phyloP scores from a whole-genome alignment of 2,888 invertebrate genomes.

The Erpobdella octoculata region DNA sequence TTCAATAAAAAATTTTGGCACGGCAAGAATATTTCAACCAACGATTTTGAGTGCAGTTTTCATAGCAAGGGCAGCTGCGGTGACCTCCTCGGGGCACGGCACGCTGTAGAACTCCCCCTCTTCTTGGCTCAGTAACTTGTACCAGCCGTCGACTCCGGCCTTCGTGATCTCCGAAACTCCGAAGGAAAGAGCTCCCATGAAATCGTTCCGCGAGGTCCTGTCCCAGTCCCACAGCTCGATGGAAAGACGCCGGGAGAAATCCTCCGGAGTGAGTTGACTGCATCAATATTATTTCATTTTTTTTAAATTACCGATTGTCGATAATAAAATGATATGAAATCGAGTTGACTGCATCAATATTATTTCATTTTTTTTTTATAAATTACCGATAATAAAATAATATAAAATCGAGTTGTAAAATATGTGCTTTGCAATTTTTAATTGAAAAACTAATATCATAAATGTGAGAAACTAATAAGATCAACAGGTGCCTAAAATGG shows the following conservation, averaged over 20 bases:
- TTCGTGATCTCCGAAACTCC: constrained; percentile 57
- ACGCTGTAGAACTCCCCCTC: constrained; percentile 99
- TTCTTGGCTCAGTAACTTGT: constrained; percentile 88
- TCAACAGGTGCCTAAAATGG: no score
- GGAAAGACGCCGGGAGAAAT: constrained; percentile 86
- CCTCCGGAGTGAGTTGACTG: constrained; percentile 58
- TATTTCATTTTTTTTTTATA: no score
- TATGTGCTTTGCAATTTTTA: no score
- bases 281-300: not conserved
- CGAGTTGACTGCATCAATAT: constrained; percentile 26
- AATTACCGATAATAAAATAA: no score
- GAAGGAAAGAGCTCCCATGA: constrained; percentile 97
- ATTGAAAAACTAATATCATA: no score
- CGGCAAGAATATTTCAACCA: no score
- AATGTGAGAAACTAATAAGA: no score
- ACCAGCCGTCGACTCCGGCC: constrained; percentile 50
- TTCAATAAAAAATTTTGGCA: no score
- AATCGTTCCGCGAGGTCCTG: constrained; percentile 94
- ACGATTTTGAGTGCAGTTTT: constrained; percentile 25
- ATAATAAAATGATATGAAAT: no score
- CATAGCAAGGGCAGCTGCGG: constrained; percentile 61
- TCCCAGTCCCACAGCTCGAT: constrained; percentile 99
- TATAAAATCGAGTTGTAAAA: no score
- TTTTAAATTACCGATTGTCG: no score
- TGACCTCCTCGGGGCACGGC: constrained; percentile 85